Conservation (phyloP, 1,140 invertebrate genomes). For the Dendrolimus kikuchii region DNA sequence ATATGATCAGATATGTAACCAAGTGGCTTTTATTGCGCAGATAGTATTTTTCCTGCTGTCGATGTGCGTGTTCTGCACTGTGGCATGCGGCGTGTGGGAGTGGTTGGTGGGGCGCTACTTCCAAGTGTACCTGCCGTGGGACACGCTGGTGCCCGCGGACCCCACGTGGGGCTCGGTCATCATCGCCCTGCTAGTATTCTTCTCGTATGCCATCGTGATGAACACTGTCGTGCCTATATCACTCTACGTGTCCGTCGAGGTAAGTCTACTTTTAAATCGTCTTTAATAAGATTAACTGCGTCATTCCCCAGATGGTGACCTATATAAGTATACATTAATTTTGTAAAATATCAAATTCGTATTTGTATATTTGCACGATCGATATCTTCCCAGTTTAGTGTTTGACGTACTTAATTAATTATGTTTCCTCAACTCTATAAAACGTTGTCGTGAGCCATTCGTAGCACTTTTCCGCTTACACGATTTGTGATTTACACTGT, state of each 20-base stretch:
- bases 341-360: no score
- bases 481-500: no score
- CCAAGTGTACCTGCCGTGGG: conserved; percentile 95
- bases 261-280: conserved; percentile 47
- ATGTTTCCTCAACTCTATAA: no score
- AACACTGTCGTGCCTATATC: conserved; percentile 99
- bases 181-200: conserved; percentile 97
- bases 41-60: conserved; percentile 98
- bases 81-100: conserved; percentile 98
- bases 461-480: no score
- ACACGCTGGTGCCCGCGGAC: conserved; percentile 88
- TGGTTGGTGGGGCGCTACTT: conserved; percentile 93
- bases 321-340: no score
- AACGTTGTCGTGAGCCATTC: no score
- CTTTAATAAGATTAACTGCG: no score
- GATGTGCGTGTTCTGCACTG: conserved; percentile 98
- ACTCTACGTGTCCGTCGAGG: conserved; percentile 95
- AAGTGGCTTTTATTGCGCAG: conserved; percentile 69
- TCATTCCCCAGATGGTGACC: no score
- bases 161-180: conserved; percentile 88
- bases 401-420: no score
- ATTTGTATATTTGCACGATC: no score
- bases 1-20: no score
- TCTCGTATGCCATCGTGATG: conserved; percentile 99
- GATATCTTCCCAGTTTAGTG: no score